Evolutionary conservation across 2,888 invertebrate species (phyloP).

Genomic region (Conus canariensis): DNA sequence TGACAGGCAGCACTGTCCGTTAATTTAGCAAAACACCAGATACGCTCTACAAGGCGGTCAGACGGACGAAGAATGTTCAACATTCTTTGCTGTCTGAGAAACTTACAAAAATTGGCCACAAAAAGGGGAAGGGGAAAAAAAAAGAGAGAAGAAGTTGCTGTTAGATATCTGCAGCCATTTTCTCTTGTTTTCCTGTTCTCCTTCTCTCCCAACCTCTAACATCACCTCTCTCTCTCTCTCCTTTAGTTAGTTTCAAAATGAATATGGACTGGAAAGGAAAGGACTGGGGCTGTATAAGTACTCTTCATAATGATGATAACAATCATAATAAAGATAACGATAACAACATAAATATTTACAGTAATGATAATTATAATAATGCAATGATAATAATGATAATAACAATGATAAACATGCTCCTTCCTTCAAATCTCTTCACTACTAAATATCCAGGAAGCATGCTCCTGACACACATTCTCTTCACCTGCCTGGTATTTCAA

Average conservation of each 20-base stretch:
- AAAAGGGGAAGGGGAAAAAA: neutral
- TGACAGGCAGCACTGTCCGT: neutral
- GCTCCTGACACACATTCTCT: no score
- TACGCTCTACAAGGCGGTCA: neutral
- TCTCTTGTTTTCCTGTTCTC: neutral
- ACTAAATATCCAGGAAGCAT: no score
- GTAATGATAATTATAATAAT: no score
- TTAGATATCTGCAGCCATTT: constrained; percentile 5
- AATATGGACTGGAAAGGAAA: neutral
- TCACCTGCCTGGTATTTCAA: no score
- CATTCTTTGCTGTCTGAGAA: neutral
- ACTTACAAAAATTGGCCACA: neutral
- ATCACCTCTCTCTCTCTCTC: neutral
- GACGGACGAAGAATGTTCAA: neutral
- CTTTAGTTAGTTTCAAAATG: neutral
- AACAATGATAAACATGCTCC: no score
- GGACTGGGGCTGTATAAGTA: no score
- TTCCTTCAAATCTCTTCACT: no score
- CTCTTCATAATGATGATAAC: no score
- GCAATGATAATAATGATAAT: no score
- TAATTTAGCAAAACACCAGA: neutral
- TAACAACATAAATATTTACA: no score
- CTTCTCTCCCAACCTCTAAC: neutral
- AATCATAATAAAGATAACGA: no score
- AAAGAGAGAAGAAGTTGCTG: neutral